Percentiles rank a stretch among this genome's conserved stretches.
phyloP scores from a whole-genome alignment of 2,113 vertebrate genomes.

The Colossoma macropomum region DNA sequence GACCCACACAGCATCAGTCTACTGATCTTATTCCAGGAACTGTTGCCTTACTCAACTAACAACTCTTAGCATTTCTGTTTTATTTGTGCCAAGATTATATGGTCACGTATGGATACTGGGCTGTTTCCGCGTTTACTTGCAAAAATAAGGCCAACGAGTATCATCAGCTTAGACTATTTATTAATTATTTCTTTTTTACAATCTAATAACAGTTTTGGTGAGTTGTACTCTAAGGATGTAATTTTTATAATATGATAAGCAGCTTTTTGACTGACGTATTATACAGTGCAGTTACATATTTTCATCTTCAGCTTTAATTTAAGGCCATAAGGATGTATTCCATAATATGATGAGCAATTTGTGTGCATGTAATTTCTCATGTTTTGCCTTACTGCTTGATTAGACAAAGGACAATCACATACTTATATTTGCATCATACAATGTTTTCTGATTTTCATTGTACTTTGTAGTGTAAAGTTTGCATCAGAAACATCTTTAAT shows the following conservation, averaged over 20 bases:
- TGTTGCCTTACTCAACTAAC: not conserved
- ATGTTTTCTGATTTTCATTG: not conserved
- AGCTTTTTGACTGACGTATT: too few species aligned
- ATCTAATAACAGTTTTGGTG: not conserved
- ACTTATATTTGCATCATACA: not conserved
- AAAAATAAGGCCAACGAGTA: not conserved
- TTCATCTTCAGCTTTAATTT: too few species aligned
- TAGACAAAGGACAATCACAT: not conserved
- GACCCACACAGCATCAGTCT: not conserved
- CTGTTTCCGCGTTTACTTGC: not conserved
- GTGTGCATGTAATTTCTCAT: too few species aligned
- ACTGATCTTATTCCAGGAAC: constrained; percentile 9
- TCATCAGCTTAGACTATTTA: not conserved
- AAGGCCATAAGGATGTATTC: too few species aligned
- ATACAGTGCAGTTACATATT: too few species aligned
- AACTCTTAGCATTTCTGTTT: not conserved
- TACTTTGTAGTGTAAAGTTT: too few species aligned
- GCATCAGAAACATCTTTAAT: too few species aligned
- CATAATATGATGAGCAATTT: too few species aligned
- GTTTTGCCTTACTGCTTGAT: not conserved
- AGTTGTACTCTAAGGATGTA: too few species aligned
- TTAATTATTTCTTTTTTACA: not conserved
- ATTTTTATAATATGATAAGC: too few species aligned
- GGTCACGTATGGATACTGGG: not conserved
- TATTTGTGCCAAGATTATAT: constrained; percentile 29